Evolutionary conservation across 2,888 invertebrate species (phyloP).

Genomic region (Archaeoteleia sp.): DNA sequence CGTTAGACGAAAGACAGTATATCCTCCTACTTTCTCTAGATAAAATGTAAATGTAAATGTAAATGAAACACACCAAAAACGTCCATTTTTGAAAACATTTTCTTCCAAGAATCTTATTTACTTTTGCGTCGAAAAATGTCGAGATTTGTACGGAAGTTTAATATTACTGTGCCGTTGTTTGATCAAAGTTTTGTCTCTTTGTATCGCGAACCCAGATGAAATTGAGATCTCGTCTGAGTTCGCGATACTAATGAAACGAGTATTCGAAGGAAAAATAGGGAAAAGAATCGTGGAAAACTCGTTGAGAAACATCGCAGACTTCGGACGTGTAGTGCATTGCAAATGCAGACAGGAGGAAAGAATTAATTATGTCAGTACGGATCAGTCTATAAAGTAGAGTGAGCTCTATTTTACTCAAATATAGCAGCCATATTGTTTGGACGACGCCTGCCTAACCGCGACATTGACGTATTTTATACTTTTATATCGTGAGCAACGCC

Average conservation of each 20-base stretch:
- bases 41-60: no score
- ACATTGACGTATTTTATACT: slow-evolving; percentile 71
- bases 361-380: slow-evolving; percentile 29
- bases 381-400: slow-evolving; percentile 16
- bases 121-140: no score
- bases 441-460: slow-evolving; percentile 52
- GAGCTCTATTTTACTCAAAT: slow-evolving; percentile 10
- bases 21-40: background rate
- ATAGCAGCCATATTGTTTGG: slow-evolving; percentile 21
- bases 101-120: no score
- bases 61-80: no score
- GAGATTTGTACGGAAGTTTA: no score
- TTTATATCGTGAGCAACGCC: slow-evolving; percentile 69
- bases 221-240: slow-evolving; percentile 23
- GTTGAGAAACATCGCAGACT: slow-evolving; percentile 20
- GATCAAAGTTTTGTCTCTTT: slow-evolving; percentile 7
- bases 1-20: background rate
- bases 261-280: slow-evolving; percentile 17
- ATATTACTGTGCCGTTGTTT: no score
- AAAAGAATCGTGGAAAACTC: slow-evolving; percentile 19
- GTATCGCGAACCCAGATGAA: slow-evolving; percentile 29
- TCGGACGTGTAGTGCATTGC: slow-evolving; percentile 16
- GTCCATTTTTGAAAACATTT: no score
- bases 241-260: slow-evolving; percentile 26
- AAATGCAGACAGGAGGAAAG: slow-evolving; percentile 19